These are phyloP conservation scores for Strix uralensis DNA, from an alignment of 2,113 vertebrate genomes.

Conservation along the genomic window DNA sequence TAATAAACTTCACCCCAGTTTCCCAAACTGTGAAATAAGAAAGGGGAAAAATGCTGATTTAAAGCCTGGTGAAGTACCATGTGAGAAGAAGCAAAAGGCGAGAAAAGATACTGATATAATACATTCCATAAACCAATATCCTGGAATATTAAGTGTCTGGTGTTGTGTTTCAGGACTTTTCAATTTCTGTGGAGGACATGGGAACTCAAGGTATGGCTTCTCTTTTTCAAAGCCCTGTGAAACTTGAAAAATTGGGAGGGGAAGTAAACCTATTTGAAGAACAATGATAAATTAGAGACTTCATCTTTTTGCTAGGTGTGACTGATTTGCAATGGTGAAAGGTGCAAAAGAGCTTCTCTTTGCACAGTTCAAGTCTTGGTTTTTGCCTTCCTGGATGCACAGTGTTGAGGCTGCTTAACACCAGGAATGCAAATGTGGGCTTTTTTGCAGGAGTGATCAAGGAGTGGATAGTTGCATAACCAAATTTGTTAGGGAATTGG, in stretches of 20 bases:
- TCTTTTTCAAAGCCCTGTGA: neutral
- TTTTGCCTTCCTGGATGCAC: neutral
- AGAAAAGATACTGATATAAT: neutral
- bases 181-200: neutral
- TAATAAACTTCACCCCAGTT: neutral
- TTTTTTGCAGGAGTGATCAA: neutral
- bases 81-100: neutral
- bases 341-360: neutral
- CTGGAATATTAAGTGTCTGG: neutral
- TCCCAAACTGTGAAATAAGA: neutral
- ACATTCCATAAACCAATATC: neutral
- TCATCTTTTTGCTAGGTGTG: neutral
- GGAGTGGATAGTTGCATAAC: neutral
- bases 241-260: neutral
- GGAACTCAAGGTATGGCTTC: neutral
- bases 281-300: neutral
- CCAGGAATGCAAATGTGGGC: neutral
- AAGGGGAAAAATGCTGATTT: neutral
- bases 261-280: neutral
- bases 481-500: neutral
- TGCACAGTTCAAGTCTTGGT: neutral
- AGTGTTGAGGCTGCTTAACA: neutral
- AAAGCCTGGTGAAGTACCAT: neutral
- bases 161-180: neutral
- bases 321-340: neutral